Conservation (phyloP, 2,113 vertebrate species). For the Tragelaphus imberbis region DNA sequence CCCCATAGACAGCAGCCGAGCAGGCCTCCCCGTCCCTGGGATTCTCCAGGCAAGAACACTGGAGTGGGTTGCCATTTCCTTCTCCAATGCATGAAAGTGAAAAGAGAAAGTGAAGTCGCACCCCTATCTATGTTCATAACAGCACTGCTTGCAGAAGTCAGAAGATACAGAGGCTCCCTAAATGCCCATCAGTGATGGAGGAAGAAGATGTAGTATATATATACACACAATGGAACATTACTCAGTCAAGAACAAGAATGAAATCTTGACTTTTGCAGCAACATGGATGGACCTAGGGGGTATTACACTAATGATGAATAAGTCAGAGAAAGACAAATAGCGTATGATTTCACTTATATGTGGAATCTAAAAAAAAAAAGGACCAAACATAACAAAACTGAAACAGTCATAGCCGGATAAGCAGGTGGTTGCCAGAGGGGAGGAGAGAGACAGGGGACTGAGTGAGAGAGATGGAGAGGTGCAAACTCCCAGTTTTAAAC, state of each 20-base stretch:
- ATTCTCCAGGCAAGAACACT: too few species aligned
- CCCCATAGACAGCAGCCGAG: too few species aligned
- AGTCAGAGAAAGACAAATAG: not conserved
- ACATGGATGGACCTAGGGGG: not conserved
- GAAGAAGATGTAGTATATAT: not conserved
- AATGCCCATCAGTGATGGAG: not conserved
- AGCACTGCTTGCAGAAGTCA: not conserved
- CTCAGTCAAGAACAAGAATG: not conserved
- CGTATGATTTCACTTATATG: not conserved
- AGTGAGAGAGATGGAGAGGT: not conserved
- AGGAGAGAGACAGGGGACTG: not conserved
- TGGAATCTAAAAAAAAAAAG: not conserved
- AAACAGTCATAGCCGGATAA: not conserved
- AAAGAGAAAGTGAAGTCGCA: not conserved
- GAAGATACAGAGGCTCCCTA: not conserved
- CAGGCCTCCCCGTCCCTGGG: too few species aligned
- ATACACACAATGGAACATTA: not conserved
- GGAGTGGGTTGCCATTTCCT: too few species aligned
- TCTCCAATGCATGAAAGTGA: too few species aligned
- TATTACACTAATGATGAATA: not conserved
- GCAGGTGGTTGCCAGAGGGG: not conserved
- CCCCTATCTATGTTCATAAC: not conserved
- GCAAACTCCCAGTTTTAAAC: not conserved
- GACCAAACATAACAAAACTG: not conserved
- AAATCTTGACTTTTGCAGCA: not conserved